Conservation (phyloP, 2,113 vertebrate genomes). For the Melozone crissalis region DNA sequence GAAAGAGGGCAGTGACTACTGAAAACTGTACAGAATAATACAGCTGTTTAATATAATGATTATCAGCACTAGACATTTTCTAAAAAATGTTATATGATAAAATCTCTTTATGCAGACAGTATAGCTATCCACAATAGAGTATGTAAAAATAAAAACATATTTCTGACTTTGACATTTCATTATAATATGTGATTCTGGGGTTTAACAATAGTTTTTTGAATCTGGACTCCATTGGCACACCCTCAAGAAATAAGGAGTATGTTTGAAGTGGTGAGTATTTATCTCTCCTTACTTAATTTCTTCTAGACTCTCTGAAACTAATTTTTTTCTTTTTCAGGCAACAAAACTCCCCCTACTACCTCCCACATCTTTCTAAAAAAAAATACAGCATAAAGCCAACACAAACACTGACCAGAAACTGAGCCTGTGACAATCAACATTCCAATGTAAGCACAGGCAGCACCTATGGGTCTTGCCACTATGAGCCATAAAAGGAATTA, state of each 20-base stretch:
- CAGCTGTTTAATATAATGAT: background rate
- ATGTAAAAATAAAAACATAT: background rate
- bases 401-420: background rate
- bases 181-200: background rate
- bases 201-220: background rate
- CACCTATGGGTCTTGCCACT: background rate
- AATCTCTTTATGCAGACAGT: background rate
- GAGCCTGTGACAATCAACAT: background rate
- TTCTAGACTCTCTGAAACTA: background rate
- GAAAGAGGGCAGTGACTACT: background rate
- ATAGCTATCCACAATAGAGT: background rate
- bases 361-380: conserved; percentile 10
- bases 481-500: background rate
- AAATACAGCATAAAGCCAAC: background rate
- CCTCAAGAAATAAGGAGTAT: background rate
- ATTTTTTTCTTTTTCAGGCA: background rate
- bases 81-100: background rate
- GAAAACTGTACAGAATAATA: background rate
- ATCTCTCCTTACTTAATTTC: background rate
- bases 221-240: background rate
- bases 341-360: background rate
- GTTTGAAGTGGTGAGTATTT: background rate
- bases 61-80: background rate
- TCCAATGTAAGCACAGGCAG: background rate
- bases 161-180: background rate